A percentile compares a stretch with the other conserved stretches of the same genome.
These are phyloP conservation scores for Toxonevra muliebris DNA, from an alignment of 2,888 invertebrate genomes.

Conservation along the genomic window DNA sequence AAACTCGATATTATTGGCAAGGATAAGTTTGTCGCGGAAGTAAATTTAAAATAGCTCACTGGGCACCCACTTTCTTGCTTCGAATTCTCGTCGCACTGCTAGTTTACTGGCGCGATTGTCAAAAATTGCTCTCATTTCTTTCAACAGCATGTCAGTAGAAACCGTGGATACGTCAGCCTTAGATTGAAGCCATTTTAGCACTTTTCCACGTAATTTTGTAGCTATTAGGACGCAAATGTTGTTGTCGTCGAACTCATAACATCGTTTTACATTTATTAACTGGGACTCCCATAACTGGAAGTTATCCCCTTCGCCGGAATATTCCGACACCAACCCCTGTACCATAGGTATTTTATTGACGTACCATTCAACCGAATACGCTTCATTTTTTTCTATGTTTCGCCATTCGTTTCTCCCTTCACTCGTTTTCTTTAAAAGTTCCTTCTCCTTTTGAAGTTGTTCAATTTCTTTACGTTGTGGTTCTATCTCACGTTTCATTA, in stretches of 20 bases:
- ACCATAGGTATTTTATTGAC: not conserved
- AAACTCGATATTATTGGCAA: constrained; percentile 5
- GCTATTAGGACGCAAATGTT: not conserved
- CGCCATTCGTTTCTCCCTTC: not conserved
- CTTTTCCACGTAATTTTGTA: not conserved
- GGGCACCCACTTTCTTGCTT: constrained; percentile 6
- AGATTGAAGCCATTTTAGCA: not conserved
- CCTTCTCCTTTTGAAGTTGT: not conserved
- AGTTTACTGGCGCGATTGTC: constrained; percentile 9
- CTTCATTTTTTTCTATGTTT: not conserved
- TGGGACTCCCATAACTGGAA: not conserved
- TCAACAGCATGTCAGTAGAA: not conserved
- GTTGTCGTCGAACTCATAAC: not conserved
- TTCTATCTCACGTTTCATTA: not conserved
- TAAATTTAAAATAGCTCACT: constrained; percentile 6
- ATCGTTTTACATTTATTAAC: not conserved
- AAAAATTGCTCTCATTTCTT: not conserved
- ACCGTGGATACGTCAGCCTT: not conserved
- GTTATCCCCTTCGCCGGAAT: not conserved
- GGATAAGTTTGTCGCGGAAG: constrained; percentile 15
- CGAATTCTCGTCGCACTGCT: not conserved
- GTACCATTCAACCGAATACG: too few relatives aligned
- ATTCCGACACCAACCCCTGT: not conserved
- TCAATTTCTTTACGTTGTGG: too few relatives aligned
- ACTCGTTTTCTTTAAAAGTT: not conserved